Evolutionary conservation across 2,888 invertebrate genomes (phyloP), one percentile per base, ranked within the genome.

Genomic region (Patella ulyssiponensis): DNA sequence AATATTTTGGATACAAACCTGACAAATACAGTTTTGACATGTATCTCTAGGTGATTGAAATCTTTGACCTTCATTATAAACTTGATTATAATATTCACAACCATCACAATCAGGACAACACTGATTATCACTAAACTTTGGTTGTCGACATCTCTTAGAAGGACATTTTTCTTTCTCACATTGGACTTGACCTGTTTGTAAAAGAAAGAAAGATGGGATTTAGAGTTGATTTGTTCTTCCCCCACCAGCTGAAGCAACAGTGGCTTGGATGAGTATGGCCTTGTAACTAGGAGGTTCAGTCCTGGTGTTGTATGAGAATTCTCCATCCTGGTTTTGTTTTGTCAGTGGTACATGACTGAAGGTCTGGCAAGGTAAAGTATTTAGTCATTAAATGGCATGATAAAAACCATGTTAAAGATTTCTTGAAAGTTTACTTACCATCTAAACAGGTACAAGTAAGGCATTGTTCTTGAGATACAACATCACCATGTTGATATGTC

Each of bases 21-120:
- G 76, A 80, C 89, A 89, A 52, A 81, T 75, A 81, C 89, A 89
- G 71, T 80, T 82, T 33, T 84, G 75, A 82, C 90, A 90, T 0
- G 84, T 83, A 70, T 88, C 84, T 12, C 80, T 75, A 1, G 81
- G 80, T 23, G 87, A 84, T 7, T 82, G 81, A 73, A 89, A 88
- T 71, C 76, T 84, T 74, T 86, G 79, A 12, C 88, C 87, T 69
- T 87, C 86, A 53, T 81, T 72, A 72, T 87, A 88, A 17, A 81
- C 82, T 17, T 77, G 74, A 14, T 87, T 87, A 72, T 85, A 82
- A 81, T 85, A 88, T 52, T 84, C 78, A 79, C 90, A 90, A 15
- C 82, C 81, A 44, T 82, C 80, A 81, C 90, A 90, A 20, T 85
- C 81, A 3, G 88, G 89, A 79, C 90, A 90, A 79, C 90, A 90